Evolutionary conservation across 2,888 invertebrate species (phyloP), one percentile per base, ranked within the genome.

Genomic region (Mactromeris polynyma): DNA sequence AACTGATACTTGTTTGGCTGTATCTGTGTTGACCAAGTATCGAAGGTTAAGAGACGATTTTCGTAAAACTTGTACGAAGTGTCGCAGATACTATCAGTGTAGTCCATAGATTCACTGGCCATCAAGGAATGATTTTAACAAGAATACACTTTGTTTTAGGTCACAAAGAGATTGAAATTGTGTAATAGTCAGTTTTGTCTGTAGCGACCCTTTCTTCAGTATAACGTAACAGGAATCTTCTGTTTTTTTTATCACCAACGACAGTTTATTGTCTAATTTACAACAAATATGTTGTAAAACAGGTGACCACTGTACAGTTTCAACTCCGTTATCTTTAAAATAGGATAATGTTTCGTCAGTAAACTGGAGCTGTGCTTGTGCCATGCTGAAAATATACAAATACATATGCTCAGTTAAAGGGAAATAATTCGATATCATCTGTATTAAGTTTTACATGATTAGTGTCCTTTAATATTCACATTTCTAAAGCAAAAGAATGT

Each of bases 191-290:
- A 69, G 69, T 83, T 83, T 83, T 14, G 69, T 83, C 2, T 83
- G 36, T 0, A 40, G 19, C 21, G 64, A 83, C 19, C 69, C 73
- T 83, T 83, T 83, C 42, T 69, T 83, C n/a, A 83, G 21, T 83
- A 83, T 36, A 73, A 64, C 26, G 40, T 69, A 31, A 6, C 11
- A 40, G 9, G 83, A n/a, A 83, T 64, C 42, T 40, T 69, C 64
- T 69, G 83, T 69, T 26, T 83, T 83, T 19, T 83, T 40, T n/a
- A n/a, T n/a, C n/a, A n/a, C n/a, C n/a, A n/a, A n/a, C n/a, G n/a
- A n/a, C n/a, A n/a, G n/a, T n/a, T 83, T 83, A 33, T 83, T 31
- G 36, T 83, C 83, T 2, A 83, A 21, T 83, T 64, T 2, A 83
- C 83, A 83, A 17, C 36, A n/a, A 7, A 73, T 83, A 2, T 83